Base-by-base conservation (phyloP, 2,113 vertebrate species). In the Bostrychus sinensis region DNA sequence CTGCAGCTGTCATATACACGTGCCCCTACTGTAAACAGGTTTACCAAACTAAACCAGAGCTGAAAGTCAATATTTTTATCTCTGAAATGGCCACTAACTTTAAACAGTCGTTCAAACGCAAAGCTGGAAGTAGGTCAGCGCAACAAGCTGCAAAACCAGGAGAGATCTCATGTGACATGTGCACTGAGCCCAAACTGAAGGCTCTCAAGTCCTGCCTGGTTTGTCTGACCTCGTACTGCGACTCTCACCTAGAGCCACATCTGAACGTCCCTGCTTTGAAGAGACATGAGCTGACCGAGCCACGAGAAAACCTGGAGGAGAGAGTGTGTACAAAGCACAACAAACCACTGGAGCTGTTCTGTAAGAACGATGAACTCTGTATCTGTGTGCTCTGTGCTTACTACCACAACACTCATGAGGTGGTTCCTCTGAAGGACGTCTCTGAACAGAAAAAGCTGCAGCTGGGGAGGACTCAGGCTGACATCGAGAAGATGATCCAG, bases 31-130 rank as follows among this genome's bases (percentile, higher is more conserved):
- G 48, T n/a, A 51, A 51, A n/a, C 23, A 28, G 2, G 25, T 9
- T 1, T 51, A 26, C 48, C 2, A 3, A 8, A 30, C 26, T 23
- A 51, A 30, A 51, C 48, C 48, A 16, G 26, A 51, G 25, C 26
- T 51, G 12, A 51, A 51, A 51, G 25, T 51, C 25, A 51, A 51
- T 16, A 51, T 17, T 30, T 51, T 51, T 8, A 51, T 51, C 48
- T 26, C 25, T 4, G 48, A 51, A 30, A 51, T 51, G 13, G 25
- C 48, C 26, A 17, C 6, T 0, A 3, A 51, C 3, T 51, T 51
- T 12, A 28, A 9, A 5, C 23, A 30, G 13, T 51, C 48, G n/a
- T n/a, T 1, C 9, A n/a, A 30, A 8, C 13, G 16, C 26, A 30
- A 17, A 26, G 1, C n/a, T n/a, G n/a, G n/a, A n/a, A n/a, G n/a